Base-by-base conservation (phyloP, 2,797 vertebrate species). In the Enteromius unitaeniatus region DNA sequence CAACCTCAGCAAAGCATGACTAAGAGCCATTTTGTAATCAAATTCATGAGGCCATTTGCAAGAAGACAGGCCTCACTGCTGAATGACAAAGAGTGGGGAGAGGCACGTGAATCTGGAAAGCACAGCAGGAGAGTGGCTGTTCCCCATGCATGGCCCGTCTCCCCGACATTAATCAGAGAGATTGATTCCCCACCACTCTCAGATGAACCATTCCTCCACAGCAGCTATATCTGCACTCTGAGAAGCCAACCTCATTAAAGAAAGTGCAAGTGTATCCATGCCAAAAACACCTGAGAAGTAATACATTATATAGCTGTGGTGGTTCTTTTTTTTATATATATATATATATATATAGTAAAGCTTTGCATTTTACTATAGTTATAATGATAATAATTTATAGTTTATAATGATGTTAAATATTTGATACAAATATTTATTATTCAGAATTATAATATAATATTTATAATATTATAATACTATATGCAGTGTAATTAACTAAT, bases 81-180 rank as follows among this genome's bases (percentile, higher is more conserved):
- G 21, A 82, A 84, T 74, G 58, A 74, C 62, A 68, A 65, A 78
- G 76, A 64, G 64, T 45, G 74, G 60, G 73, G 14, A 78, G 84
- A 79, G 23, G 40, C 60, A 26, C 67, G 4, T 40, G 76, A 31
- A 68, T 70, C 37, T 69, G 62, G 51, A 42, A 62, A 28, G 72
- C 55, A 72, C 47, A 62, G 70, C 69, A 37, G 72, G 67, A 85
- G 60, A 78, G 73, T 62, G 42, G 2, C 34, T 68, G 80, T 65
- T 84, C 34, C 68, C 34, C 45, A 60, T 34, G 23, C 21, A 40
- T 3, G 40, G 76, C 73, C 62, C 70, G 60, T 65, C 82, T 47
- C 73, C 76, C 40, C 28, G 19, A 45, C 85, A 87, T 88, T 91
- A 93, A 92, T 90, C 87, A 92, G 70, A 78, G 53, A 88, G 87